Evolutionary conservation across 2,888 invertebrate species (phyloP).

Genomic region (Carterocephalus palaemon): DNA sequence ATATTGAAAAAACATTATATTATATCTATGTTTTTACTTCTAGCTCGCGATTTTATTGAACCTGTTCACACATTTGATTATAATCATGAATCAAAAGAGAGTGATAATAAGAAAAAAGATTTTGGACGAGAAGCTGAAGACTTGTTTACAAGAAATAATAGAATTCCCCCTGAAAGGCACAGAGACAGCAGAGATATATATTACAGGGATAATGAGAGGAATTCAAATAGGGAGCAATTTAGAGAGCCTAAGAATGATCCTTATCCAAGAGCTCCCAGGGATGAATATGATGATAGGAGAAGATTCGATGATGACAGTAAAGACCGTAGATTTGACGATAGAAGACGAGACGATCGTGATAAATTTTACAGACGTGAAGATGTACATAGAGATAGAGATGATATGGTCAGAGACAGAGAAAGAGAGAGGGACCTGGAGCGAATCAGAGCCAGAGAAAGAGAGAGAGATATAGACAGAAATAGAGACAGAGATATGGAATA

Average conservation of each 20-base stretch:
- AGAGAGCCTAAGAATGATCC: constrained; percentile 38
- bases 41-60: constrained; percentile 78
- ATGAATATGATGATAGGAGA: constrained; percentile 41
- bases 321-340: constrained; percentile 37
- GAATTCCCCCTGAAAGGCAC: constrained; percentile 37
- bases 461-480: constrained; percentile 37
- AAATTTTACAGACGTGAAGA: constrained; percentile 38
- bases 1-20: no score
- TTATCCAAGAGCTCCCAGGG: constrained; percentile 32
- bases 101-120: constrained; percentile 52
- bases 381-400: constrained; percentile 35
- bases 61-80: constrained; percentile 85
- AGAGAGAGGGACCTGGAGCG: constrained; percentile 29
- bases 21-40: constrained; percentile 35
- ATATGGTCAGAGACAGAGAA: constrained; percentile 34
- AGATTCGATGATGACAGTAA: constrained; percentile 34
- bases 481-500: constrained; percentile 41
- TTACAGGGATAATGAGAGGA: constrained; percentile 32
- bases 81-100: constrained; percentile 79
- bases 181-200: constrained; percentile 34
- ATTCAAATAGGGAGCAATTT: constrained; percentile 29
- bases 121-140: constrained; percentile 64
- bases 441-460: constrained; percentile 31
- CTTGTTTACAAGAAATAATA: constrained; percentile 51
- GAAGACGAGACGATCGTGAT: constrained; percentile 47